These are phyloP conservation scores for Tringa solitaria DNA, from an alignment of 2,113 vertebrate genomes.

Conservation along the genomic window DNA sequence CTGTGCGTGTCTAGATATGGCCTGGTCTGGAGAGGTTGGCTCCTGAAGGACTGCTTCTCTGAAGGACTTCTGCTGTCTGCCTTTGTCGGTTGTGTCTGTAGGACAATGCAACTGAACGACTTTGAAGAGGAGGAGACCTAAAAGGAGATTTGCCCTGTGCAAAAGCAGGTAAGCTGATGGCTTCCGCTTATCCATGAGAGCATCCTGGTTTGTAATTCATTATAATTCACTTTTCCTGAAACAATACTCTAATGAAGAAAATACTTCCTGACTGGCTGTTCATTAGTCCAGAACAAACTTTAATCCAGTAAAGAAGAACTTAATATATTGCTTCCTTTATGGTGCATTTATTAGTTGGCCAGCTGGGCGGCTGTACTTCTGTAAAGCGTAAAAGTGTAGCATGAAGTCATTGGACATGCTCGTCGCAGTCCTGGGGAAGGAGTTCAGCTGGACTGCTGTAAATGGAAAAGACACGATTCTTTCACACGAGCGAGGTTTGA, in stretches of 20 bases:
- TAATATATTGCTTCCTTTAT: background rate
- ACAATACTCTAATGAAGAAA: background rate
- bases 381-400: background rate
- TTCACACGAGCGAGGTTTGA: background rate
- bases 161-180: background rate
- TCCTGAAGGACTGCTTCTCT: background rate
- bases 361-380: background rate
- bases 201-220: background rate
- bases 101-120: rapidly evolving
- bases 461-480: background rate
- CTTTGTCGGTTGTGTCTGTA: rapidly evolving
- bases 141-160: background rate
- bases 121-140: background rate
- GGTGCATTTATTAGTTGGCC: background rate
- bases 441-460: background rate
- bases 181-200: background rate
- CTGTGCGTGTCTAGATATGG: rapidly evolving
- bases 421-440: rapidly evolving
- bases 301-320: background rate
- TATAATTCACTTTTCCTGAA: background rate
- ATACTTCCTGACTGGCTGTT: background rate
- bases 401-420: background rate
- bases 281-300: background rate
- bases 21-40: rapidly evolving
- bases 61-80: background rate